Conservation (phyloP, 2,113 vertebrate genomes). For the Anser cygnoides region DNA sequence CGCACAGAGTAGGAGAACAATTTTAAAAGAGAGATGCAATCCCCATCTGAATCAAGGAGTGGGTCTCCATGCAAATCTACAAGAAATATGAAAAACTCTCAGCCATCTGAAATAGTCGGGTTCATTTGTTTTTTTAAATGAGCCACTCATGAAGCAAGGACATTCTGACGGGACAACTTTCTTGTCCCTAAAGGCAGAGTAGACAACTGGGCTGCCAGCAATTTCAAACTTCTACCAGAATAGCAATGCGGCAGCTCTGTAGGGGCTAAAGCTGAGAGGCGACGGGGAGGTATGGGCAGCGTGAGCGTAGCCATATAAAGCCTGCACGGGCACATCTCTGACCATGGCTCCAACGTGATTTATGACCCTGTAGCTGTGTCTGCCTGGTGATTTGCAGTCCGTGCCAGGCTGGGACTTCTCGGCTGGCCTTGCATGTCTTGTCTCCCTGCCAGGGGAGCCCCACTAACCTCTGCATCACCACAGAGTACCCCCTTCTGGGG, state of each 20-base stretch:
- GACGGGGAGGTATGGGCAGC: neutral
- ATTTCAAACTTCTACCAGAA: neutral
- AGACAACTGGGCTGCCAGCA: neutral
- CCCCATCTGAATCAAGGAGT: neutral
- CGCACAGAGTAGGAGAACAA: rapidly evolving
- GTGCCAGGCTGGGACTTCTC: neutral
- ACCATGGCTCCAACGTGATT: neutral
- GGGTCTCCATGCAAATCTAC: neutral
- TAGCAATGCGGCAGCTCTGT: neutral
- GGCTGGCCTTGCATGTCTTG: neutral
- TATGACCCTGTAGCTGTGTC: neutral
- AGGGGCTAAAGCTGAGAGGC: neutral
- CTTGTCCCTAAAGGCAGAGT: neutral
- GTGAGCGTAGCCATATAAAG: neutral
- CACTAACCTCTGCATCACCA: neutral
- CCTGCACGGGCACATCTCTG: neutral
- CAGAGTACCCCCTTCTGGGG: neutral
- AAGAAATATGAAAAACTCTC: neutral
- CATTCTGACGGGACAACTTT: neutral
- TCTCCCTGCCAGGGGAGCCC: neutral
- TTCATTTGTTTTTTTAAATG: neutral
- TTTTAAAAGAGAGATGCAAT: neutral
- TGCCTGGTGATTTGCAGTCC: neutral
- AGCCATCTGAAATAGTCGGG: neutral
- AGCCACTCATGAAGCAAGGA: neutral